Evolutionary conservation across 1,140 invertebrate species (phyloP).

Genomic region (Oreohelix idahoensis): DNA sequence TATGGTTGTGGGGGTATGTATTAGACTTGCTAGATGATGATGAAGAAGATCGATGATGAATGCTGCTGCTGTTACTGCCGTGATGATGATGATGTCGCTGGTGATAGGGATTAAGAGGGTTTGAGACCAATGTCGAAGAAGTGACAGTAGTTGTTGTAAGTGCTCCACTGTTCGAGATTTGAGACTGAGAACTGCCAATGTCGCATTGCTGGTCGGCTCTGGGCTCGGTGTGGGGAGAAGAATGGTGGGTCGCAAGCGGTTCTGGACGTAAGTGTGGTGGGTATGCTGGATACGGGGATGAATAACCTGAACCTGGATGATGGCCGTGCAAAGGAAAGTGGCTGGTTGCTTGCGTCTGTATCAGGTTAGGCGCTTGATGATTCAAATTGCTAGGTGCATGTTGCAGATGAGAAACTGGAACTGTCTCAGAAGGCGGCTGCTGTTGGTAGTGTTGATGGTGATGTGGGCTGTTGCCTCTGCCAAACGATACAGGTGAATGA

Average conservation of each 20-base stretch:
- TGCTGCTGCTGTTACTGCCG: background rate
- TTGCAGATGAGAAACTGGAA: background rate
- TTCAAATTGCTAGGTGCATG: background rate
- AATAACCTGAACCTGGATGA: background rate
- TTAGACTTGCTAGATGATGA: background rate
- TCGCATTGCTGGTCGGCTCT: background rate
- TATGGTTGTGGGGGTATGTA: background rate
- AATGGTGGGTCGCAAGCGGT: background rate
- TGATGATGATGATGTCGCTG: background rate
- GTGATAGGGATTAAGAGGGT: background rate
- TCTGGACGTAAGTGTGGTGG: background rate
- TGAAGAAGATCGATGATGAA: background rate
- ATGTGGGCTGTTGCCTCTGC: background rate
- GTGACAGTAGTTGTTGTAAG: background rate
- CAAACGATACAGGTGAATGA: background rate
- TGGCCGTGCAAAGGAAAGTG: background rate
- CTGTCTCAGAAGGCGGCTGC: background rate
- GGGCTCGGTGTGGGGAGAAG: background rate
- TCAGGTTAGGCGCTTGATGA: background rate
- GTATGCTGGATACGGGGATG: background rate
- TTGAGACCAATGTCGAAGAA: background rate
- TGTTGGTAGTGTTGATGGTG: background rate
- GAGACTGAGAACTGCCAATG: background rate
- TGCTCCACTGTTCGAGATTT: background rate
- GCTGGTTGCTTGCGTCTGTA: background rate